Percentiles rank a stretch among this genome's conserved stretches.
Evolutionary conservation across 2,888 invertebrate species (phyloP).

Genomic region (Thera britannica): DNA sequence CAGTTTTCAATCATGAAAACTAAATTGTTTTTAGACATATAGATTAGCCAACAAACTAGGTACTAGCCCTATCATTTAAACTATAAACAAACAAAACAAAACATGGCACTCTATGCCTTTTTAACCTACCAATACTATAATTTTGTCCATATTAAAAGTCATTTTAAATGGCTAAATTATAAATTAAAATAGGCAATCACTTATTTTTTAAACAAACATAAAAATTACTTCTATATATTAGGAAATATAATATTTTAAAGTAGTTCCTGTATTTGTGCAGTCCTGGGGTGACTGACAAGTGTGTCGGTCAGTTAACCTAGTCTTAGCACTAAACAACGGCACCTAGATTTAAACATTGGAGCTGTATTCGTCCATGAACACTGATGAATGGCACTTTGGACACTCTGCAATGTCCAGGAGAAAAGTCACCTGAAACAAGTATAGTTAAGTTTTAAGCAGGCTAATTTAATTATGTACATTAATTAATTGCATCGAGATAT

Average conservation of each 20-base stretch:
- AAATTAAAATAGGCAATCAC: not conserved
- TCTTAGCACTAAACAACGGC: not conserved
- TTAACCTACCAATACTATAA: not conserved
- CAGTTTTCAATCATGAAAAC: constrained; percentile 37
- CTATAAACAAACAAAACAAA: constrained; percentile 7
- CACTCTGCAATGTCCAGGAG: constrained; percentile 79
- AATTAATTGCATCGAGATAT: no score
- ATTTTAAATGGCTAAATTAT: constrained; percentile 24
- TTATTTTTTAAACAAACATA: not conserved
- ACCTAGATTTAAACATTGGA: constrained; percentile 39
- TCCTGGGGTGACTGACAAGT: not conserved
- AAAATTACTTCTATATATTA: constrained; percentile 29
- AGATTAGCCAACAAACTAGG: not conserved
- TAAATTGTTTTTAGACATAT: constrained; percentile 28
- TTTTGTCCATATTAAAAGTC: constrained; percentile 18
- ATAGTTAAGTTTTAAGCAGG: not conserved
- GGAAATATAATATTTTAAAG: constrained; percentile 32
- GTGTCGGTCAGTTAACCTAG: not conserved
- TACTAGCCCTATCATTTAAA: constrained; percentile 3
- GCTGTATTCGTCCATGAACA: constrained; percentile 70
- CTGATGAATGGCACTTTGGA: constrained; percentile 74
- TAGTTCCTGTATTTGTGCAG: constrained; percentile 12
- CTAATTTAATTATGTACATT: no score
- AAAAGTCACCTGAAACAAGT: constrained; percentile 70
- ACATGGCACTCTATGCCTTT: constrained; percentile 19